Percentiles rank a stretch among this genome's conserved stretches.
Conservation (phyloP, 2,113 vertebrate genomes). For the Limanda limanda region DNA sequence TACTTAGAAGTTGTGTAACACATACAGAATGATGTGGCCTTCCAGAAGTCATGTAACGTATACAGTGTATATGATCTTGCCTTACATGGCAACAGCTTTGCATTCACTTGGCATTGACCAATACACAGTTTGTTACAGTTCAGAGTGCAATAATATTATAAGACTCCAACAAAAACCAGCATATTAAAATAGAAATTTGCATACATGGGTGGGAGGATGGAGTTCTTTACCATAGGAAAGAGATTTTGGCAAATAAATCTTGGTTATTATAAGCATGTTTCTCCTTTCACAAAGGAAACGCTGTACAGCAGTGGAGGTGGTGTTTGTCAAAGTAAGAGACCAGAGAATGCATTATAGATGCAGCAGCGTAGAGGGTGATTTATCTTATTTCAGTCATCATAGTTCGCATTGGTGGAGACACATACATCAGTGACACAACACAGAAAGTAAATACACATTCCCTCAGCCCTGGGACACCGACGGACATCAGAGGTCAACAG, state of each 20-base stretch:
- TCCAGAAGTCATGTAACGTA: constrained; percentile 43
- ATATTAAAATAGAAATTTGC: constrained; percentile 82
- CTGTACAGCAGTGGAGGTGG: constrained; percentile 58
- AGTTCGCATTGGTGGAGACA: constrained; percentile 47
- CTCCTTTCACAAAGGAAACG: constrained; percentile 68
- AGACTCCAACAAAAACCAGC: constrained; percentile 70
- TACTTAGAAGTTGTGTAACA: constrained; percentile 53
- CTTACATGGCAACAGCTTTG: constrained; percentile 49
- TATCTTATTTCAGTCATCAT: constrained; percentile 51
- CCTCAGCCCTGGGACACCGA: constrained; percentile 23
- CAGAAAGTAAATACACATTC: constrained; percentile 41
- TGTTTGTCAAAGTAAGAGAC: constrained; percentile 56
- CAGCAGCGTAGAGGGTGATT: constrained; percentile 45
- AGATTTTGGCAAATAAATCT: constrained; percentile 79
- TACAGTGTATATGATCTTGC: constrained; percentile 55
- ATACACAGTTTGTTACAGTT: constrained; percentile 59
- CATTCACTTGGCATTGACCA: constrained; percentile 55
- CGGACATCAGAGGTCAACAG: constrained; percentile 27
- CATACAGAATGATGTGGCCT: constrained; percentile 49
- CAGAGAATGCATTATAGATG: constrained; percentile 48
- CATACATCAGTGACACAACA: constrained; percentile 19
- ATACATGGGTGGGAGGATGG: constrained; percentile 71
- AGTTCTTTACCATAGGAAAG: constrained; percentile 82
- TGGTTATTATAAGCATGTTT: constrained; percentile 64
- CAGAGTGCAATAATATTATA: constrained; percentile 52